These are phyloP conservation scores for Anser cygnoides DNA, from an alignment of 2,113 vertebrate genomes.

Conservation along the genomic window DNA sequence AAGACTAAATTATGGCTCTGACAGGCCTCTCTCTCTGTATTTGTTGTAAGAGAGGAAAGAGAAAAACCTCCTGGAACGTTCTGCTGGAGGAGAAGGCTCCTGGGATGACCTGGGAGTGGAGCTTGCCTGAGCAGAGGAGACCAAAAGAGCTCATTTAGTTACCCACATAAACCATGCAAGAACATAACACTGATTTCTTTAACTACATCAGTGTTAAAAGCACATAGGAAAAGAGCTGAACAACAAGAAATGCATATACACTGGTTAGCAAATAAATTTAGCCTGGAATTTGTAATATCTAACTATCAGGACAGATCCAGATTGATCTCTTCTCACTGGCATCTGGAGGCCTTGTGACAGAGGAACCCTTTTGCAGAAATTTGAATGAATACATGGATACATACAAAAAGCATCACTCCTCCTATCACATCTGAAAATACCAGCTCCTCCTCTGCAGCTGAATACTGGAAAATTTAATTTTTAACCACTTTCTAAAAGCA, in stretches of 20 bases:
- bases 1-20: conserved; percentile 1
- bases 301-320: not conserved
- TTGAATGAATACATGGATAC: not conserved
- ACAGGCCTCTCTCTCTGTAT: not conserved
- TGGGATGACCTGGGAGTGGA: not conserved
- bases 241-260: not conserved
- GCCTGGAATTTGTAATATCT: not conserved
- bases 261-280: not conserved
- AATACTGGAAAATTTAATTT: conserved; percentile 23
- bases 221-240: not conserved
- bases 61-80: not conserved
- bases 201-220: not conserved
- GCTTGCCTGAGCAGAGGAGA: not conserved
- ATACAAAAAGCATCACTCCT: not conserved
- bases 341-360: not conserved
- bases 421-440: conserved; percentile 35
- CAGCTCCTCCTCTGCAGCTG: not conserved
- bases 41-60: not conserved
- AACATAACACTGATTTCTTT: not conserved
- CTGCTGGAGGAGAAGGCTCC: not conserved
- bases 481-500: not conserved
- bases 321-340: not conserved
- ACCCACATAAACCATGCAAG: not conserved
- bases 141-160: not conserved
- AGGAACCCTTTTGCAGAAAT: not conserved